phyloP scores from a whole-genome alignment of 2,797 vertebrate species.

The Acanthurus lineatus region DNA sequence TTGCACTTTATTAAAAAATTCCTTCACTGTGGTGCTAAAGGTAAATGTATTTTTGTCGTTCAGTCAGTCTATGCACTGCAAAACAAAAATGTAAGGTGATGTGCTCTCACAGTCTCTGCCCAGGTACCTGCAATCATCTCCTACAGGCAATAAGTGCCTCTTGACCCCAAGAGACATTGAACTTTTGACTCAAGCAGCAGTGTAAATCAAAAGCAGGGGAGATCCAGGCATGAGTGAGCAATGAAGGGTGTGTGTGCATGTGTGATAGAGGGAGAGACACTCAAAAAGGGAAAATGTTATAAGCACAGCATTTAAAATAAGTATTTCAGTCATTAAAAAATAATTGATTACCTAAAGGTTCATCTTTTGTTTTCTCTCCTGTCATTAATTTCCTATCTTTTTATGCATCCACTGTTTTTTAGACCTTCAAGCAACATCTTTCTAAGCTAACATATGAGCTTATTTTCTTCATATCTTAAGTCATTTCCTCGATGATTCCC shows the following conservation, averaged over 20 bases:
- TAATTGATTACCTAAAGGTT: not conserved
- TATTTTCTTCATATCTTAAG: not conserved
- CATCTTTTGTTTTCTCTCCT: not conserved
- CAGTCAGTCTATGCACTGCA: not conserved
- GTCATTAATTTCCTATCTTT: not conserved
- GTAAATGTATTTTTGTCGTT: constrained; percentile 6
- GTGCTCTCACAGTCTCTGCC: constrained; percentile 4
- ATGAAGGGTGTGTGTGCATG: not conserved
- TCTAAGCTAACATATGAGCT: not conserved
- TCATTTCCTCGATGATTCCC: not conserved
- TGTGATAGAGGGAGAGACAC: not conserved
- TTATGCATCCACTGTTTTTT: not conserved
- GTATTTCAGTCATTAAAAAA: not conserved
- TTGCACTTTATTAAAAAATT: constrained; percentile 1
- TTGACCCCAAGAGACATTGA: not conserved
- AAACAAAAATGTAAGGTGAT: not conserved
- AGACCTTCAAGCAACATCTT: constrained; percentile 1
- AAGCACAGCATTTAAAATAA: not conserved
- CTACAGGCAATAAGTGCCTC: not conserved
- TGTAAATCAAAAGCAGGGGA: not conserved
- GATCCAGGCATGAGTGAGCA: constrained; percentile 13
- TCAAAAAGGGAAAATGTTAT: not conserved
- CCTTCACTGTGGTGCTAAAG: not conserved
- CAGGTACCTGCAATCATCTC: not conserved
- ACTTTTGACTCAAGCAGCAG: constrained; percentile 13